Conservation (phyloP, 2,113 vertebrate genomes). For the Corythaeola cristata region DNA sequence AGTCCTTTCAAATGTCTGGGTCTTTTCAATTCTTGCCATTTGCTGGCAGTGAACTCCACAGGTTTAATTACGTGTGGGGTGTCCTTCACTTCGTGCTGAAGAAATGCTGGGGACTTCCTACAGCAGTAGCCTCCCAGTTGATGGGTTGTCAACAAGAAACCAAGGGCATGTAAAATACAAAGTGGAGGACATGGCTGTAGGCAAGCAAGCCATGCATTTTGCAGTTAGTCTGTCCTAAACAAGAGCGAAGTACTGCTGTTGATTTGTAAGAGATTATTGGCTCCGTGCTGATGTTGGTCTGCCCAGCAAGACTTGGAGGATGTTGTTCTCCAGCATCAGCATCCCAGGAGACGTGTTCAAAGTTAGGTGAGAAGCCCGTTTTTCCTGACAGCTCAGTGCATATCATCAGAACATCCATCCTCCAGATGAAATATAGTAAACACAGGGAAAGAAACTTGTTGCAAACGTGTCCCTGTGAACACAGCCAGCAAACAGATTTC, state of each 20-base stretch:
- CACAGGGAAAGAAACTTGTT: not conserved
- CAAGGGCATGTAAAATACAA: not conserved
- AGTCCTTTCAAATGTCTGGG: not conserved
- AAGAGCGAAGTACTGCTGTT: rapidly evolving
- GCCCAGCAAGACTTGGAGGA: not conserved
- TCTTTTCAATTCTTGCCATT: not conserved
- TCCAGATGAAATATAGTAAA: not conserved
- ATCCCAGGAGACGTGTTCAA: not conserved
- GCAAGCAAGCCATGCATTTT: not conserved
- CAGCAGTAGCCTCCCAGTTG: not conserved
- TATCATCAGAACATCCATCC: not conserved
- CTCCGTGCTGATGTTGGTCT: not conserved
- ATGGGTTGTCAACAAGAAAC: not conserved
- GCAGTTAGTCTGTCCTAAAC: not conserved
- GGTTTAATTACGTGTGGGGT: not conserved
- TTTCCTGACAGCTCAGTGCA: not conserved
- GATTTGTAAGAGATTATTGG: not conserved
- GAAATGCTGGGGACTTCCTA: not conserved
- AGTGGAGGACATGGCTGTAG: not conserved
- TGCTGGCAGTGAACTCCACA: not conserved
- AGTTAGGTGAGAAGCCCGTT: not conserved
- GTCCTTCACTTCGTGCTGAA: not conserved
- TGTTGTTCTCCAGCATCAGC: not conserved
- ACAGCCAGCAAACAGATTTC: not conserved
- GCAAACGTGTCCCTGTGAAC: not conserved